These are phyloP conservation scores for Ptiloglossa arizonensis DNA, from an alignment of 1,140 invertebrate genomes.

Conservation along the genomic window DNA sequence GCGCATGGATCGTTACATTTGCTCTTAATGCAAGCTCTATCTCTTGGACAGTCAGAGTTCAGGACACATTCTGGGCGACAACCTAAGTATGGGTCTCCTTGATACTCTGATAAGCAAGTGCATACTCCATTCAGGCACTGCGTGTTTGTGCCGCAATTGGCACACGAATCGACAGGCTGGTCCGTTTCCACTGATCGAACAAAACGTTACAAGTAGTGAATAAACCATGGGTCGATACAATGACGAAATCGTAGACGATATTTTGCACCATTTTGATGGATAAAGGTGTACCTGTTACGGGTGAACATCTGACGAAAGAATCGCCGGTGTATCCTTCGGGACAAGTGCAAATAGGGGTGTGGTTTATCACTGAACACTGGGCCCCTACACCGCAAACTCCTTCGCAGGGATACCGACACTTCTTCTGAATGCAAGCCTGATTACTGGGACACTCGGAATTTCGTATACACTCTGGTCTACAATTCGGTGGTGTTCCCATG, in stretches of 20 bases:
- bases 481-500: constrained; percentile 84
- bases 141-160: constrained; percentile 82
- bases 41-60: constrained; percentile 85
- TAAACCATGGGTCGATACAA: not conserved
- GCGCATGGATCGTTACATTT: constrained; percentile 87
- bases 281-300: constrained; percentile 2
- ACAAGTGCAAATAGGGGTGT: constrained; percentile 84
- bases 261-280: not conserved
- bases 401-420: constrained; percentile 83
- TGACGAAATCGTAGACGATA: not conserved
- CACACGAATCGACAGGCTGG: constrained; percentile 60
- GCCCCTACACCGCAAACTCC: constrained; percentile 84
- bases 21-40: constrained; percentile 85
- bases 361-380: constrained; percentile 83
- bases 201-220: not conserved
- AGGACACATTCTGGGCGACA: constrained; percentile 87
- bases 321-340: constrained; percentile 81
- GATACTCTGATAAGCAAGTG: constrained; percentile 79
- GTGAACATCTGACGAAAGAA: constrained; percentile 82
- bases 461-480: constrained; percentile 87
- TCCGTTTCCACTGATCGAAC: not conserved
- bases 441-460: constrained; percentile 86
- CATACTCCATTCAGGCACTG: constrained; percentile 82
- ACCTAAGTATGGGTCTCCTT: constrained; percentile 79
- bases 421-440: constrained; percentile 86